These are phyloP conservation scores for Calonectris borealis DNA, from an alignment of 2,113 vertebrate species.

Conservation along the genomic window DNA sequence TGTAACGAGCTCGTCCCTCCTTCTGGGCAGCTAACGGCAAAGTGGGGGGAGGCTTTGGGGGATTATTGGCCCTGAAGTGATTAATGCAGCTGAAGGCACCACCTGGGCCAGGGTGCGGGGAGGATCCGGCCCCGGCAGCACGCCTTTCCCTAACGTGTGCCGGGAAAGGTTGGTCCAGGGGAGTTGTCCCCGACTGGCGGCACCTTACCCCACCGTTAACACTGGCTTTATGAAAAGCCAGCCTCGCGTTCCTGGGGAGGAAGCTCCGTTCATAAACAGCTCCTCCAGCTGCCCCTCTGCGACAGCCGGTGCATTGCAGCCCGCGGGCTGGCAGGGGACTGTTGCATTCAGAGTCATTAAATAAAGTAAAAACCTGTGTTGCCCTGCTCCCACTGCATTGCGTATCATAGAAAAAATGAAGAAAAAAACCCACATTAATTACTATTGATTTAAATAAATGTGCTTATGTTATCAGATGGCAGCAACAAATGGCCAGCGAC, in stretches of 20 bases:
- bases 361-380: background rate
- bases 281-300: background rate
- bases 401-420: background rate
- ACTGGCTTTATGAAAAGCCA: background rate
- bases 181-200: background rate
- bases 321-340: background rate
- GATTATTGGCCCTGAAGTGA: background rate
- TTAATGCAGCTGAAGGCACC: background rate
- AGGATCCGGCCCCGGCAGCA: background rate
- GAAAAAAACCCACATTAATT: background rate
- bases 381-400: background rate
- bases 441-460: background rate
- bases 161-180: background rate
- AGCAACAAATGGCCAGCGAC: background rate
- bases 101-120: rapidly evolving
- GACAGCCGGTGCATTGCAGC: rapidly evolving
- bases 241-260: background rate
- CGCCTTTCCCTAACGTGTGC: rapidly evolving
- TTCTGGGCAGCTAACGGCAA: background rate
- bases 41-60: background rate
- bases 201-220: background rate
- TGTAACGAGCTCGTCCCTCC: rapidly evolving
- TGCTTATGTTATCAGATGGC: background rate
- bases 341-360: background rate
- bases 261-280: background rate